A percentile compares a stretch with the other conserved stretches of the same genome.
phyloP scores from a whole-genome alignment of 2,888 invertebrate genomes.

The Oxycera nigricornis region DNA sequence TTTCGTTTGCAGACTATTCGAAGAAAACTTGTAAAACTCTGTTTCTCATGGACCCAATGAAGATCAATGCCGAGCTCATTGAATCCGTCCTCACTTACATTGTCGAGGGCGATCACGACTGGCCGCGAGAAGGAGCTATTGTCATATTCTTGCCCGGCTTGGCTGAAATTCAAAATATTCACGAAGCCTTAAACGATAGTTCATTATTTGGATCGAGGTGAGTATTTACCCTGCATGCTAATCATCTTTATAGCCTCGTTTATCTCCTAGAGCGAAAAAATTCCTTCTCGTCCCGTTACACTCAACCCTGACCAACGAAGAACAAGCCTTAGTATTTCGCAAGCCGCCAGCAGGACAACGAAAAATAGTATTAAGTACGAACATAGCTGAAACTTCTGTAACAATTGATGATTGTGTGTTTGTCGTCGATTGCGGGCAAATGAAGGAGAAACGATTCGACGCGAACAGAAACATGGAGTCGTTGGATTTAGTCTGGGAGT shows the following conservation, averaged over 20 bases:
- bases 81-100: conserved; percentile 76
- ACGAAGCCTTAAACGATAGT: conserved; percentile 73
- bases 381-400: conserved; percentile 94
- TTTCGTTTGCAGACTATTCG: conserved; percentile 63
- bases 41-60: conserved; percentile 78
- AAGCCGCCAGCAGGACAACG: conserved; percentile 74
- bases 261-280: conserved; percentile 63
- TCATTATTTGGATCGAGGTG: conserved; percentile 69
- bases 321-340: conserved; percentile 77
- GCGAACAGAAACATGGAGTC: conserved; percentile 86
- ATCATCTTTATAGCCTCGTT: background rate
- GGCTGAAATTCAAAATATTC: conserved; percentile 76
- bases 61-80: conserved; percentile 79
- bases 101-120: conserved; percentile 70
- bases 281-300: conserved; percentile 83
- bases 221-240: background rate
- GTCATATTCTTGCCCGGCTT: conserved; percentile 81
- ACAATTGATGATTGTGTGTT: conserved; percentile 96
- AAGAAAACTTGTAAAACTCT: conserved; percentile 74
- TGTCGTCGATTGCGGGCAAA: conserved; percentile 90
- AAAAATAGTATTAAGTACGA: conserved; percentile 89
- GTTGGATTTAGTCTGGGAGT: conserved; percentile 87
- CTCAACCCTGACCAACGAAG: conserved; percentile 83
- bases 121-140: conserved; percentile 71
- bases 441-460: conserved; percentile 80